A percentile compares a stretch with the other conserved stretches of the same genome.
Conservation (phyloP, 2,888 invertebrate genomes). For the Merodon equestris region DNA sequence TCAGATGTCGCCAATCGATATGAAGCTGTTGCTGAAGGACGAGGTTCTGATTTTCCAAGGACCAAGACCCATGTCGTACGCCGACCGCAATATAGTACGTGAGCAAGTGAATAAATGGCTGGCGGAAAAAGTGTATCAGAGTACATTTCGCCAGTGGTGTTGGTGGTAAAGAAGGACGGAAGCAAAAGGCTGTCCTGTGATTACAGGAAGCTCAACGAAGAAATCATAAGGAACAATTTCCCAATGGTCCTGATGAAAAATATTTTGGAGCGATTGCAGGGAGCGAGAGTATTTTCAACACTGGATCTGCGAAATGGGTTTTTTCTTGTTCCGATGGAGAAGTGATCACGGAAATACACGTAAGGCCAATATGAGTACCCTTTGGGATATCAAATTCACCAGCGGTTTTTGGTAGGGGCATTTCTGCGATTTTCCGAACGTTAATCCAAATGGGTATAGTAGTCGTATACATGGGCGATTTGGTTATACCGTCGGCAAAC, state of each 20-base stretch:
- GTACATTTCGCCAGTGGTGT: slow-evolving; percentile 5
- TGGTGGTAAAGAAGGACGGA: slow-evolving; percentile 51
- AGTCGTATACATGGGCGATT: slow-evolving; percentile 18
- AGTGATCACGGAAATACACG: slow-evolving; percentile 69
- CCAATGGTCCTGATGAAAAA: slow-evolving; percentile 69
- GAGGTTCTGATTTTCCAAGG: slow-evolving; percentile 48
- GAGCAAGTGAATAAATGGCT: slow-evolving; percentile 69
- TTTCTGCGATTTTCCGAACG: slow-evolving; percentile 22
- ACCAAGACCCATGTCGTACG: slow-evolving; percentile 35
- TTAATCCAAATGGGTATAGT: slow-evolving; percentile 22
- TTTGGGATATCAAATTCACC: slow-evolving; percentile 1
- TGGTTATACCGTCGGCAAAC: not conserved
- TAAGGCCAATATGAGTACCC: slow-evolving; percentile 68
- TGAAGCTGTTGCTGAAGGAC: slow-evolving; percentile 49
- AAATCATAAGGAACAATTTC: slow-evolving; percentile 9
- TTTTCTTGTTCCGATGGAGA: slow-evolving; percentile 41
- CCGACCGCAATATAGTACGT: slow-evolving; percentile 70
- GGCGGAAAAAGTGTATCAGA: not conserved
- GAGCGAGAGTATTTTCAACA: slow-evolving; percentile 33
- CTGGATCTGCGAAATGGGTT: no score
- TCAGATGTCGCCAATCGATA: slow-evolving; percentile 47
- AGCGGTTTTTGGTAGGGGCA: not conserved
- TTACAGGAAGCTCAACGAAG: not conserved
- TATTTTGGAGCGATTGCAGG: slow-evolving; percentile 67
- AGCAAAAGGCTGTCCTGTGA: no score